These are phyloP conservation scores for Phaonia tiefii DNA, from an alignment of 2,888 invertebrate genomes.

Conservation along the genomic window DNA sequence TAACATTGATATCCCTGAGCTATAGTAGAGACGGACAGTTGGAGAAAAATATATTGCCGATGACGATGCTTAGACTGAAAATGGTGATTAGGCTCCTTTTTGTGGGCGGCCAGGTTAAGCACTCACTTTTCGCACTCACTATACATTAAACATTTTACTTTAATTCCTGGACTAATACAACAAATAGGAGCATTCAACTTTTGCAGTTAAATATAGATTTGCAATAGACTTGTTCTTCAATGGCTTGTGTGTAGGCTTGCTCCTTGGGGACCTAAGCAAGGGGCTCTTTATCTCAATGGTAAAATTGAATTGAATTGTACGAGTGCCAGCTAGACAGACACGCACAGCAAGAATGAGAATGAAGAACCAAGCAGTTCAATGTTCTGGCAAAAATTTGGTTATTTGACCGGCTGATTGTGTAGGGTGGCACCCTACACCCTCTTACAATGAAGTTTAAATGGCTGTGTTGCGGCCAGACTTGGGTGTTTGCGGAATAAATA, in stretches of 20 bases:
- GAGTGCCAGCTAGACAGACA: neutral
- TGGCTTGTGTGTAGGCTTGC: neutral
- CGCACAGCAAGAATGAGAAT: neutral
- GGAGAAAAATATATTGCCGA: no score
- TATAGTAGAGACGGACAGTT: no score
- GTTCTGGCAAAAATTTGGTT: constrained; percentile 1
- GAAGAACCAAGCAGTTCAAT: constrained; percentile 4
- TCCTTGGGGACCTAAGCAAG: neutral
- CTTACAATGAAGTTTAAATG: neutral
- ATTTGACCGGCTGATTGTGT: neutral
- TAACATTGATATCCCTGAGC: no score
- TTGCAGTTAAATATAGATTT: constrained; percentile 19
- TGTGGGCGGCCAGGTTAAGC: no score
- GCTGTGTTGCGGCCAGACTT: neutral
- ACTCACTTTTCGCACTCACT: no score
- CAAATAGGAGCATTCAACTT: neutral
- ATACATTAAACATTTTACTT: no score
- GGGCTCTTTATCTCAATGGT: constrained; percentile 13
- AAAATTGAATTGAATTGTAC: constrained; percentile 19
- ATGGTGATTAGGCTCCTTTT: no score
- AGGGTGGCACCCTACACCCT: neutral
- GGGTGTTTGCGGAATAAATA: neutral
- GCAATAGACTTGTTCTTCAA: neutral
- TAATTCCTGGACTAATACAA: neutral
- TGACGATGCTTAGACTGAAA: no score